Conservation (phyloP, 1,140 invertebrate genomes). For the Bombus affinis region DNA sequence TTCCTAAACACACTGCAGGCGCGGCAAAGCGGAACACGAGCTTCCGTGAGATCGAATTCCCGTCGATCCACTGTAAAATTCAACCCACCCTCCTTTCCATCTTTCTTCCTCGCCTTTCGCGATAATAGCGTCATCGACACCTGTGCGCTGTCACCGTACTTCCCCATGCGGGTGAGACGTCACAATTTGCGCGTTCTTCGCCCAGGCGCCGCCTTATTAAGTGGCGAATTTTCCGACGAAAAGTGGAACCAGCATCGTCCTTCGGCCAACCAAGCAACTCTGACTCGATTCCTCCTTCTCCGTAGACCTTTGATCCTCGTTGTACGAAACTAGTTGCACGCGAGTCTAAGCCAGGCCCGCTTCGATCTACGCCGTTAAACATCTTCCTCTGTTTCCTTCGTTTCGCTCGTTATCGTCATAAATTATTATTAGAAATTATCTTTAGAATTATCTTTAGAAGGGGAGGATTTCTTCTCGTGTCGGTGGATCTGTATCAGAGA, state of each 20-base stretch:
- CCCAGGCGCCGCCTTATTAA: slow-evolving; percentile 22
- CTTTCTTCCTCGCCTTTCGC: no score
- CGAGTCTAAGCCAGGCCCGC: no score
- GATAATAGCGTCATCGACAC: slow-evolving; percentile 3
- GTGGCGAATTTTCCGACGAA: not conserved
- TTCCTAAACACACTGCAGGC: not conserved
- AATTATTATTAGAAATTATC: no score
- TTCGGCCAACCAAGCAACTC: slow-evolving; percentile 17
- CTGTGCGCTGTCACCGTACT: no score
- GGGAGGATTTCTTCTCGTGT: no score
- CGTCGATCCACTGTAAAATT: slow-evolving; percentile 20
- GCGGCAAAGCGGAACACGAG: not conserved
- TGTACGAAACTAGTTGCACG: slow-evolving; percentile 1
- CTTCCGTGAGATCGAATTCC: slow-evolving; percentile 16
- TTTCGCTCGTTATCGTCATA: not conserved
- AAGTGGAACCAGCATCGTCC: slow-evolving; percentile 26
- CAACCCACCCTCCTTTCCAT: not conserved
- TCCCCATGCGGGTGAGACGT: slow-evolving; percentile 24
- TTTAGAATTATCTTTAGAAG: no score
- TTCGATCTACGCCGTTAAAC: slow-evolving; percentile 13
- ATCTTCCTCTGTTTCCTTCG: not conserved
- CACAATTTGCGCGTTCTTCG: slow-evolving; percentile 27
- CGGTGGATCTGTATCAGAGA: no score
- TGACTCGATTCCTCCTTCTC: not conserved
- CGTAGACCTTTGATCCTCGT: slow-evolving; percentile 3